These are phyloP conservation scores for Atta cephalotes DNA, from an alignment of 1,140 invertebrate genomes.

Conservation along the genomic window DNA sequence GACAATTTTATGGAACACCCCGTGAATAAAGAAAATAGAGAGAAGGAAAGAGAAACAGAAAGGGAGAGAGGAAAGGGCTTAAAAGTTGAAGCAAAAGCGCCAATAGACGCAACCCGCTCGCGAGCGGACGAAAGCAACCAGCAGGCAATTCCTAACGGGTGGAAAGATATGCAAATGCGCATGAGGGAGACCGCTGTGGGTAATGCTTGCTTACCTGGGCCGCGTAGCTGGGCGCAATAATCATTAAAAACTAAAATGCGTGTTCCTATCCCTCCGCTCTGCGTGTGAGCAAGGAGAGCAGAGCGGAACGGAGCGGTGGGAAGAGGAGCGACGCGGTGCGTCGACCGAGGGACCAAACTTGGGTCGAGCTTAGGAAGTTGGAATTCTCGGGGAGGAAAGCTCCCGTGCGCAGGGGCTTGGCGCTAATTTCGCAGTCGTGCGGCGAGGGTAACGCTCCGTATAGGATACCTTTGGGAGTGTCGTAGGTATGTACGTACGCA, in stretches of 20 bases:
- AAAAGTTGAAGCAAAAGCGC: constrained; percentile 81
- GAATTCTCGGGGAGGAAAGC: constrained; percentile 44
- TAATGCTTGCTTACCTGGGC: constrained; percentile 74
- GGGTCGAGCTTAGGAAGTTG: constrained; percentile 70
- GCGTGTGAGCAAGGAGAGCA: neutral
- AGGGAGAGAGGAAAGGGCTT: constrained; percentile 70
- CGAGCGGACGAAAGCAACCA: constrained; percentile 72
- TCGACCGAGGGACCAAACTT: constrained; percentile 65
- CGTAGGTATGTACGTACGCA: constrained; percentile 52
- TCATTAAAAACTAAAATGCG: constrained; percentile 85
- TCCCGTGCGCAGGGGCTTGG: constrained; percentile 47
- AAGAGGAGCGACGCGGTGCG: neutral
- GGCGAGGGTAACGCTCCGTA: constrained; percentile 58
- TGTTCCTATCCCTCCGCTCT: constrained; percentile 30
- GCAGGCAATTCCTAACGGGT: constrained; percentile 82
- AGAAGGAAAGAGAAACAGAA: neutral
- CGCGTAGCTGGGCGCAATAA: constrained; percentile 80
- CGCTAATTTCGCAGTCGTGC: constrained; percentile 73
- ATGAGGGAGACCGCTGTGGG: constrained; percentile 66
- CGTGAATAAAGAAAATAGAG: constrained; percentile 15
- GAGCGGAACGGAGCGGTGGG: constrained; percentile 5
- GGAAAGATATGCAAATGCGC: constrained; percentile 85
- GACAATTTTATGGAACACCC: constrained; percentile 24
- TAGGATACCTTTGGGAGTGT: constrained; percentile 65
- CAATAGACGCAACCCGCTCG: constrained; percentile 72